These are phyloP conservation scores for Drosophila prostipennis DNA, from an alignment of 2,888 invertebrate genomes.

Conservation along the genomic window DNA sequence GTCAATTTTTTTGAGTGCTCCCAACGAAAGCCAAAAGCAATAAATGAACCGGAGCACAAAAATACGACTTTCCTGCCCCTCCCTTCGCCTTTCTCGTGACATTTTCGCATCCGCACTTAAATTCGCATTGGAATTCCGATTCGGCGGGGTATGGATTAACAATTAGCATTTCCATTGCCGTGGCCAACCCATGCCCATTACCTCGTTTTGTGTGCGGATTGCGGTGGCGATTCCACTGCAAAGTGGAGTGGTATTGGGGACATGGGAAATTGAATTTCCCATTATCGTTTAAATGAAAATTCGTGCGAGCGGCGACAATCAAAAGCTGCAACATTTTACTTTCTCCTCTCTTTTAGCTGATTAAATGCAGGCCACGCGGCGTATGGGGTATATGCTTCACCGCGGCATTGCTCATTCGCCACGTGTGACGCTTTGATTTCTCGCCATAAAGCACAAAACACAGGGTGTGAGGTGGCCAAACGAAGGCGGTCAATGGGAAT, in stretches of 20 bases:
- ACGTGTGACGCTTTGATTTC: slow-evolving; percentile 60
- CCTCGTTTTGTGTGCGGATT: slow-evolving; percentile 47
- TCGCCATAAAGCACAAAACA: slow-evolving; percentile 57
- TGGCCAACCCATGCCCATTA: slow-evolving; percentile 58
- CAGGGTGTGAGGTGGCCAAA: neutral
- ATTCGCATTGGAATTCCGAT: slow-evolving; percentile 16
- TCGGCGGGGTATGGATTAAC: slow-evolving; percentile 41
- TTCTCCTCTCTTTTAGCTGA: slow-evolving; percentile 44
- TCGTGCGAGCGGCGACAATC: slow-evolving; percentile 50
- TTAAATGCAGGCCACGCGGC: slow-evolving; percentile 47
- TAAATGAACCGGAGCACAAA: slow-evolving; percentile 20
- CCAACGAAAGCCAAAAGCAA: slow-evolving; percentile 47
- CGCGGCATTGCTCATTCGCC: slow-evolving; percentile 64
- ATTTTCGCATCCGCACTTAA: slow-evolving; percentile 11
- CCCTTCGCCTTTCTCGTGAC: neutral
- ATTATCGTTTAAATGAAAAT: slow-evolving; percentile 72
- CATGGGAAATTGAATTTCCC: slow-evolving; percentile 69
- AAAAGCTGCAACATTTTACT: slow-evolving; percentile 20
- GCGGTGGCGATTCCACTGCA: slow-evolving; percentile 4
- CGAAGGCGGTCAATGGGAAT: slow-evolving; percentile 35
- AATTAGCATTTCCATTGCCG: slow-evolving; percentile 66
- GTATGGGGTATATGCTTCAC: neutral
- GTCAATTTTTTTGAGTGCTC: slow-evolving; percentile 3
- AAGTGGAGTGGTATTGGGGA: neutral
- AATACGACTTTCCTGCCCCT: neutral